Evolutionary conservation across 2,797 vertebrate species (phyloP).

Genomic region (Phrynocephalus guinanensis): DNA sequence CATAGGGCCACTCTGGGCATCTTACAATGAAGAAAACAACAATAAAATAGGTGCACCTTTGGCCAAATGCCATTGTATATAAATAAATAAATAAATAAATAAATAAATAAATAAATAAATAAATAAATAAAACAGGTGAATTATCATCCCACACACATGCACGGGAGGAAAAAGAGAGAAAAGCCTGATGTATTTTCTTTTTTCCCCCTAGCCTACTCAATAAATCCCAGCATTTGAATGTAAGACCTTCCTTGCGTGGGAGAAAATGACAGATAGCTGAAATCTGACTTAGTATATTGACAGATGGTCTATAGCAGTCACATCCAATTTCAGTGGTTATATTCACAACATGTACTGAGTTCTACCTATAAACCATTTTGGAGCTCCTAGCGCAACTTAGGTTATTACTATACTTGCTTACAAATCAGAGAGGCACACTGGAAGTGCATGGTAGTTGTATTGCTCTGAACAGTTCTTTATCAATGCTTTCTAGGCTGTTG

Average conservation of each 20-base stretch:
- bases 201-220: slow-evolving; percentile 32
- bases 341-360: slow-evolving; percentile 5
- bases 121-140: not conserved
- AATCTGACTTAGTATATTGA: slow-evolving; percentile 46
- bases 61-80: not conserved
- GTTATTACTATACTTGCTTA: not conserved
- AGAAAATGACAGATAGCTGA: slow-evolving; percentile 12
- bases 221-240: slow-evolving; percentile 42
- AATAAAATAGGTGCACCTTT: too few relatives aligned
- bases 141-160: slow-evolving; percentile 21
- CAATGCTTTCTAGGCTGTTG: not conserved
- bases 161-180: not conserved
- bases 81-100: too few relatives aligned
- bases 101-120: too few relatives aligned
- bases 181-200: not conserved
- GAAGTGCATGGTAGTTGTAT: not conserved
- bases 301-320: slow-evolving; percentile 31
- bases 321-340: slow-evolving; percentile 42
- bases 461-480: not conserved
- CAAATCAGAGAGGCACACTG: not conserved
- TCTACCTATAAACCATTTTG: slow-evolving; percentile 27
- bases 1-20: too few relatives aligned
- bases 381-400: not conserved
- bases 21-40: too few relatives aligned
- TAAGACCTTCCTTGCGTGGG: slow-evolving; percentile 13